These are phyloP conservation scores for Erythrolamprus reginae DNA, from an alignment of 2,113 vertebrate species.

Conservation along the genomic window DNA sequence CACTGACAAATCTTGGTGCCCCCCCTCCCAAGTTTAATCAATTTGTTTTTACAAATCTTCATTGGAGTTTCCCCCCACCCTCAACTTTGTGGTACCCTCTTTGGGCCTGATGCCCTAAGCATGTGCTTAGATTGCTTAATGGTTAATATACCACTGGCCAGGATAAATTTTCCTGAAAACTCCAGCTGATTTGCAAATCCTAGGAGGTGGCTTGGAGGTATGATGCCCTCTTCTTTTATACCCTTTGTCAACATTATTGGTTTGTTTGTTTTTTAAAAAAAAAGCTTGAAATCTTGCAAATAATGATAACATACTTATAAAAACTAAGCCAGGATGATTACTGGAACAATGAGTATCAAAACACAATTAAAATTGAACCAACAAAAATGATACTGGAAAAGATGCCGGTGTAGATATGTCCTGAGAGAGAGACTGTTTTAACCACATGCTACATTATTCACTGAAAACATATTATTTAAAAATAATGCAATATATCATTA, in stretches of 20 bases:
- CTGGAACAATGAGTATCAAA: not conserved
- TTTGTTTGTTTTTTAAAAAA: not conserved
- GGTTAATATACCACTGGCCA: too few relatives aligned
- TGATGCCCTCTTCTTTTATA: not conserved
- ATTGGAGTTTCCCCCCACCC: too few relatives aligned
- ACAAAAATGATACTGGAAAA: not conserved
- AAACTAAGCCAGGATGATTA: not conserved
- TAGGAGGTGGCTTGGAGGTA: not conserved
- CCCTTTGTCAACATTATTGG: not conserved
- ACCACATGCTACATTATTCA: conserved; percentile 76
- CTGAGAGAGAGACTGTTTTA: conserved; percentile 55
- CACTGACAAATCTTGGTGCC: too few relatives aligned
- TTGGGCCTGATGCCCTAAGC: too few relatives aligned
- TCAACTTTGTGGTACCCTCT: too few relatives aligned
- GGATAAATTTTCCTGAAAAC: not conserved
- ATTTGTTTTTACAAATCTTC: too few relatives aligned
- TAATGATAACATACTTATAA: not conserved
- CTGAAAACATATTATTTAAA: conserved; percentile 73
- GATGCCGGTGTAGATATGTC: not conserved
- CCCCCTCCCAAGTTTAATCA: too few relatives aligned
- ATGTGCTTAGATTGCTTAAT: too few relatives aligned
- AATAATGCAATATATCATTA: conserved; percentile 75
- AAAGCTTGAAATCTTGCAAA: not conserved
- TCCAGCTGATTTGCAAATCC: not conserved
- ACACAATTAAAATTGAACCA: not conserved